These are phyloP conservation scores for Gymnocheta viridis DNA, from an alignment of 2,888 invertebrate genomes.

Conservation along the genomic window DNA sequence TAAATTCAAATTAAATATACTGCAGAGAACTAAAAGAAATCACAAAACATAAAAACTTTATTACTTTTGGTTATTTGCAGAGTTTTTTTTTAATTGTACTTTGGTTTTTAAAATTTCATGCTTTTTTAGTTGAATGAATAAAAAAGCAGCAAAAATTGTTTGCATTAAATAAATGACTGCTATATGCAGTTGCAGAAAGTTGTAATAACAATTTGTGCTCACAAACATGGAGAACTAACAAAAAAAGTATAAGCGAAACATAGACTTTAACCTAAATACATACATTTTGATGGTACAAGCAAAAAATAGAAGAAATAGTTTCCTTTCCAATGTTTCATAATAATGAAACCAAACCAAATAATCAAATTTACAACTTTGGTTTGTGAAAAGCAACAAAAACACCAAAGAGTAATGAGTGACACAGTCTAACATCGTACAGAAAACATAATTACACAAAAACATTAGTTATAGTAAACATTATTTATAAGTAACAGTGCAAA, in stretches of 20 bases:
- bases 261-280: conserved; percentile 54
- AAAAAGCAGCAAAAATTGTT: neutral
- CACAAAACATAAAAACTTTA: neutral
- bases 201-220: conserved; percentile 25
- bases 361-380: conserved; percentile 38
- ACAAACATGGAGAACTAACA: neutral
- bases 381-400: neutral
- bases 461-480: conserved; percentile 43
- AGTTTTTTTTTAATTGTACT: neutral
- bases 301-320: conserved; percentile 2
- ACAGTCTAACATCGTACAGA: neutral
- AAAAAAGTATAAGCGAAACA: neutral
- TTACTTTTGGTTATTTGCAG: neutral
- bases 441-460: conserved; percentile 27
- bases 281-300: conserved; percentile 15
- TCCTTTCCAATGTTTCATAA: conserved; percentile 22
- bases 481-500: conserved; percentile 13
- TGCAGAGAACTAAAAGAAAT: conserved; percentile 8
- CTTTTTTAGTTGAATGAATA: neutral
- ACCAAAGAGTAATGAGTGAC: neutral
- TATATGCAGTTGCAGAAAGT: neutral
- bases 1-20: conserved; percentile 4
- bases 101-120: neutral
- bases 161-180: neutral
- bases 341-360: neutral